Evolutionary conservation across 2,797 vertebrate genomes (phyloP), one percentile per base, ranked within the genome.

Genomic region (Myoxocephalus aenaeus): DNA sequence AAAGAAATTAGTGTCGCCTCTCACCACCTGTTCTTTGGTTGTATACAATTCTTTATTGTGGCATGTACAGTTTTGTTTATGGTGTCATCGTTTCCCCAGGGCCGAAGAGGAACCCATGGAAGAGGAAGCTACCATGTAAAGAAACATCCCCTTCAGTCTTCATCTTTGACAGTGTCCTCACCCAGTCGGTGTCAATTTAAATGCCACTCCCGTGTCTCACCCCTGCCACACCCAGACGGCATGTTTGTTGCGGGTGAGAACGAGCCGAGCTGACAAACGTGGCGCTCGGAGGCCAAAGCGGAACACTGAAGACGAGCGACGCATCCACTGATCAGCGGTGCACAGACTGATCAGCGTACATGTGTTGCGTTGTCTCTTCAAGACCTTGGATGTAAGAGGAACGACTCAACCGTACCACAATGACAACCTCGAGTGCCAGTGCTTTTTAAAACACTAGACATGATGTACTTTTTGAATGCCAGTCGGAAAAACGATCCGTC

Each of bases 21-120:
- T 27, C 38, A 20, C 22, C 18, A 71, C 5, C 54, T 54, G 34
- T 79, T 10, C 6, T 25, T 56, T 53, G 51, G 25, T 63, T 61
- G 25, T 44, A 13, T 53, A 2, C 44, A 46, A 1, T 42, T 40
- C 11, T 78, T 25, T 34, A 36, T n/a, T 17, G 32, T 32, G 56
- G 5, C 20, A 27, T n/a, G 20, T 25, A 27, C 2, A 32, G 0
- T 13, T 10, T 13, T 61, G 51, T 56, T 75, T 7, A 65, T 42
- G 12, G 15, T 70, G 0, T 77, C 57, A 0, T 77, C 4, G 75
- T 59, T 75, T 38, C 65, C 76, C 7, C 93, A 99, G 98, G 85
- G 87, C 96, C 0, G 96, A 98, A 34, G 98, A 98, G 57, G 98
- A 99, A 64, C 98, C 98, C 3, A 99, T 99, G 98, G 98, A 99